A percentile compares a stretch with the other conserved stretches of the same genome.
Evolutionary conservation across 2,113 vertebrate genomes (phyloP).

Genomic region (Rallus limicola): DNA sequence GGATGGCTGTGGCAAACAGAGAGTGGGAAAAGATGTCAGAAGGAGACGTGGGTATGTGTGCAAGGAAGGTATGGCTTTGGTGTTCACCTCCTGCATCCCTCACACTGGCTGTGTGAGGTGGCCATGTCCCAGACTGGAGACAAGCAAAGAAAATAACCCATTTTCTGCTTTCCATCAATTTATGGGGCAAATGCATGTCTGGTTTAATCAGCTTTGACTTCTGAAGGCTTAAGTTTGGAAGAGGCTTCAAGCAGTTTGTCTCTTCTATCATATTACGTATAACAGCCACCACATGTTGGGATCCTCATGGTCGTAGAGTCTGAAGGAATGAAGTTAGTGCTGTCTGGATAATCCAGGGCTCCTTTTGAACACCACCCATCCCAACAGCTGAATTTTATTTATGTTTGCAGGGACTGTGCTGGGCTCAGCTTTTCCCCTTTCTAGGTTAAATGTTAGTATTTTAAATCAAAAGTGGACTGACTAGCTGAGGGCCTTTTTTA

Average conservation of each 20-base stretch:
- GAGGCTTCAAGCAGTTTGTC: background rate
- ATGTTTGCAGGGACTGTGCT: background rate
- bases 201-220: background rate
- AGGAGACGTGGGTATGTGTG: accelerated
- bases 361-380: background rate
- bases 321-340: background rate
- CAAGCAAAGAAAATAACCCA: background rate
- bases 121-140: background rate
- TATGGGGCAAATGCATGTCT: background rate
- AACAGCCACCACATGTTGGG: background rate
- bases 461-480: background rate
- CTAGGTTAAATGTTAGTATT: background rate
- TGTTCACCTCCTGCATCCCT: background rate
- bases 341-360: background rate
- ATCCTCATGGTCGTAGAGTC: background rate
- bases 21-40: background rate
- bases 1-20: background rate
- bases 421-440: background rate
- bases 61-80: background rate
- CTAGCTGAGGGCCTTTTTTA: background rate
- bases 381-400: background rate
- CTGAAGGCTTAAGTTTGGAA: background rate
- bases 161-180: background rate
- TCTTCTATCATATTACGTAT: background rate
- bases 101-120: background rate